Conservation (phyloP, 2,888 invertebrate genomes). For the Glyphotaelius pellucidus region DNA sequence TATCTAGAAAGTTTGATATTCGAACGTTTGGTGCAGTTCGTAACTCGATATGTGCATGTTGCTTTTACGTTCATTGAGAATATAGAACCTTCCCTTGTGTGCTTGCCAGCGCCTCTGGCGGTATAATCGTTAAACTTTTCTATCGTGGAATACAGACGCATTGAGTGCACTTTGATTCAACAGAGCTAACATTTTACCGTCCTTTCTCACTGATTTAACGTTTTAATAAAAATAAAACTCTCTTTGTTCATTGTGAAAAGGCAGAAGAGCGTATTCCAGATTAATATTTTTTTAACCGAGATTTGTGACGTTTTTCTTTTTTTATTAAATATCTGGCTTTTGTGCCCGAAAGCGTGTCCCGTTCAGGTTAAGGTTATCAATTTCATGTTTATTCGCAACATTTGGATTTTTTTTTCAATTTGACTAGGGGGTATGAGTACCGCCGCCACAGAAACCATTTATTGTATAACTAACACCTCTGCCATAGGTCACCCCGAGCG, state of each 20-base stretch:
- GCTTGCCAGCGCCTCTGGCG: constrained; percentile 27
- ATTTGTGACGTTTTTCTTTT: background rate
- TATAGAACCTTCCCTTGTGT: background rate
- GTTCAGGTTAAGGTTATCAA: too few relatives aligned
- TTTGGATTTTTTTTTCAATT: too few relatives aligned
- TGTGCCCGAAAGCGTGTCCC: too few relatives aligned
- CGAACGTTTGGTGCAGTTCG: constrained; percentile 23
- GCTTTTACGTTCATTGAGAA: background rate
- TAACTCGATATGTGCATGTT: constrained; percentile 5
- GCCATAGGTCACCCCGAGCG: too few relatives aligned
- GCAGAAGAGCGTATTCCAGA: background rate
- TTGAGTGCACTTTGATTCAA: background rate
- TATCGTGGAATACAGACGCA: background rate
- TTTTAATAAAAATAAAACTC: background rate
- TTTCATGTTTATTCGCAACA: too few relatives aligned
- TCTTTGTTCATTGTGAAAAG: background rate
- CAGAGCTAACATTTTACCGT: background rate
- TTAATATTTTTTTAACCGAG: background rate
- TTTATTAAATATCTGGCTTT: background rate
- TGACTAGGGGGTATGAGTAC: too few relatives aligned
- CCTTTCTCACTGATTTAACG: background rate
- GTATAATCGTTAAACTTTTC: constrained; percentile 23
- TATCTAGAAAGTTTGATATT: constrained; percentile 3
- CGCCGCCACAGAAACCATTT: too few relatives aligned
- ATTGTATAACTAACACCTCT: too few relatives aligned